These are phyloP conservation scores for Camarhynchus parvulus DNA, from an alignment of 2,113 vertebrate genomes.

Conservation along the genomic window DNA sequence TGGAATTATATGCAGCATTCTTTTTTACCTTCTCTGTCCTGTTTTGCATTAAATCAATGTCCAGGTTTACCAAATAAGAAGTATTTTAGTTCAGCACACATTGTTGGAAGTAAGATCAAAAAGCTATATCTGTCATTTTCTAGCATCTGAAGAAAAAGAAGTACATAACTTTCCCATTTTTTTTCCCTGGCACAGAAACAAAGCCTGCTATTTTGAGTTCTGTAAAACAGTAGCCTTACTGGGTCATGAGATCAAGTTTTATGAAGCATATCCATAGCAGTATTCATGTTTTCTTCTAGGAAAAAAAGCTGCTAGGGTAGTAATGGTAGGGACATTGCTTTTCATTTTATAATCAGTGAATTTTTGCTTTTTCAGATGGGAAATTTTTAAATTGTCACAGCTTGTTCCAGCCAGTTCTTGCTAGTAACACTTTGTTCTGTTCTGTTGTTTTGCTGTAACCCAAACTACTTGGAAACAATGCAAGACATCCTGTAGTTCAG, in stretches of 20 bases:
- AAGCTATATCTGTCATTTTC: not conserved
- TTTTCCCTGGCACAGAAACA: not conserved
- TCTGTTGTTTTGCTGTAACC: constrained; percentile 39
- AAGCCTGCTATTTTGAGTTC: not conserved
- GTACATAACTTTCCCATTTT: not conserved
- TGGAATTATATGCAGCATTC: not conserved
- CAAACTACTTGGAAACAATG: constrained; percentile 44
- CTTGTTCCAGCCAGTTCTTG: constrained; percentile 49
- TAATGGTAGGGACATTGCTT: not conserved
- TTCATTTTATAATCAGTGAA: not conserved
- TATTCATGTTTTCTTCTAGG: not conserved
- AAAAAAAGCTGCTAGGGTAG: not conserved
- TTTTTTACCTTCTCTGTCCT: not conserved
- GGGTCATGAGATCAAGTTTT: not conserved
- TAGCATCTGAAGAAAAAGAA: not conserved
- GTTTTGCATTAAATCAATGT: not conserved
- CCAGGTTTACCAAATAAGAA: not conserved
- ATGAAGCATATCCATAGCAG: not conserved
- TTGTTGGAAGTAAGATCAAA: not conserved
- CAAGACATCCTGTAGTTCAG: constrained; percentile 46
- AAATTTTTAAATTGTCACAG: not conserved
- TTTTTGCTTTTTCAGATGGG: not conserved
- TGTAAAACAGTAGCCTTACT: not conserved
- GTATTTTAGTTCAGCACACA: not conserved
- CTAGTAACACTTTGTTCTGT: constrained; percentile 46